Base-by-base conservation (phyloP, 2,113 vertebrate genomes). In the Azemiops feae region DNA sequence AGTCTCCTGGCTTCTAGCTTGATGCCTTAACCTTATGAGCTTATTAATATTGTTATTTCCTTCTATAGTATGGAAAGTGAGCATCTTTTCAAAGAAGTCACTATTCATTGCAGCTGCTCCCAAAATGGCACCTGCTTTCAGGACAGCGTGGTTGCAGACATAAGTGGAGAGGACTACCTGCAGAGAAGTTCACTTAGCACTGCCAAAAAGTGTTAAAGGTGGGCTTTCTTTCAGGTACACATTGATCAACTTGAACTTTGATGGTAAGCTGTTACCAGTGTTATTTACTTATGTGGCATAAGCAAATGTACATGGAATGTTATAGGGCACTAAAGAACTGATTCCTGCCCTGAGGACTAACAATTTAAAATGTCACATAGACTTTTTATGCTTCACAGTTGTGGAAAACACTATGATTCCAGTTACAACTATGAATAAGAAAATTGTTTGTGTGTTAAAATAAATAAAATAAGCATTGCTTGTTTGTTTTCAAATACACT, bases 381-480 rank as follows among this genome's bases (percentile, higher is more conserved):
- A 18, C 23, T 4, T 81, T 90, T 39, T 87, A n/a, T 45, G 12
- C 85, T 91, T 57, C 25, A 85, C 25, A 16, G 39, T 47, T 57
- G n/a, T 53, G 18, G 1, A 3, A 85, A 50, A 8, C 45, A 50
- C 47, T 60, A 87, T n/a, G 16, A 64, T 23, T 52, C 23, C 57
- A 5, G 34, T 47, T n/a, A 53, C 4, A 8, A 27, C 6, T 34
- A 1, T 58, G 54, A 89, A 90, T 47, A 87, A 30, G 91, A 60
- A 95, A 95, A 58, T 4, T 89, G 43, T 93, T 92, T 89, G 12
- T 60, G 45, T 3, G 92, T 95, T 81, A 27, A 43, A 1, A 1
- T 39, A 93, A 93, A 1, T 54, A 20, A 93, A 92, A 1, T 52
- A 12, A 0, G 0, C 25, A 27, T 85, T 60, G 20, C 22, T 34